phyloP scores from a whole-genome alignment of 2,113 vertebrate genomes.

The Cacatua alba region DNA sequence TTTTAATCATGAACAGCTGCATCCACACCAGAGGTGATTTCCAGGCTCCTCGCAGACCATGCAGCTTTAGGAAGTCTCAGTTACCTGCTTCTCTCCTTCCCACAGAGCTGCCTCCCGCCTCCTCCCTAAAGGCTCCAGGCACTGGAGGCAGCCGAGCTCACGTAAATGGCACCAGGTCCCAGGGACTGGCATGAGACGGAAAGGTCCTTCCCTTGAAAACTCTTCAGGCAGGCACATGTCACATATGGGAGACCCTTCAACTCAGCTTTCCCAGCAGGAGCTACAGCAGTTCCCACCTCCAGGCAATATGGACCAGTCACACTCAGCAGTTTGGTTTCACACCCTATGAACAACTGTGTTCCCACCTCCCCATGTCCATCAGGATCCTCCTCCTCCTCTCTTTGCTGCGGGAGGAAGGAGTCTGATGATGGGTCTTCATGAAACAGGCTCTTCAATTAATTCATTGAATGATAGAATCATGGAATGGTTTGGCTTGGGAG shows the following conservation, averaged over 20 bases:
- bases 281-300: background rate
- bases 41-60: background rate
- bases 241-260: background rate
- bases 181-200: fast-evolving
- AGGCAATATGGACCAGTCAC: fast-evolving
- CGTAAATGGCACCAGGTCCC: background rate
- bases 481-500: background rate
- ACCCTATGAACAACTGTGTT: background rate
- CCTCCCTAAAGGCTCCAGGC: background rate
- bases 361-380: fast-evolving
- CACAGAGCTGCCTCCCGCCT: background rate
- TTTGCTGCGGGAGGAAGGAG: background rate
- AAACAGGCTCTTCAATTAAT: background rate
- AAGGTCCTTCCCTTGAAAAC: background rate
- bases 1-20: background rate
- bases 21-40: background rate
- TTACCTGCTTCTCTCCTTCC: background rate
- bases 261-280: background rate
- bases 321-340: background rate
- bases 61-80: background rate
- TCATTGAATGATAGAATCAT: background rate
- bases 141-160: background rate
- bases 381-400: background rate
- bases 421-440: background rate
- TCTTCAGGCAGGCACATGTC: background rate